phyloP scores from a whole-genome alignment of 2,113 vertebrate genomes.

The Alligator sinensis region DNA sequence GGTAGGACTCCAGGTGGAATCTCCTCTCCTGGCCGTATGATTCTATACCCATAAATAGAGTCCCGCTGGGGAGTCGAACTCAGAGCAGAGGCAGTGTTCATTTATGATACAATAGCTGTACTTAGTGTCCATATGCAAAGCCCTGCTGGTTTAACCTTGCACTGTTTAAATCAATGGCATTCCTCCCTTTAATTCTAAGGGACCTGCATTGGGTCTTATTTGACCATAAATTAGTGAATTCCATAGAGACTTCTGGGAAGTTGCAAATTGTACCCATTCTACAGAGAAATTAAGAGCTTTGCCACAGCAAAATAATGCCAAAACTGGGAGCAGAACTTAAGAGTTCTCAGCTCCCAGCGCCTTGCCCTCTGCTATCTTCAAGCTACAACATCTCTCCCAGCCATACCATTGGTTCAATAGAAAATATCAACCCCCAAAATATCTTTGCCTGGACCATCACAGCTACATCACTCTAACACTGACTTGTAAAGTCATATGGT shows the following conservation, averaged over 20 bases:
- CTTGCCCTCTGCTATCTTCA: background rate
- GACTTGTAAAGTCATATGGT: too few species aligned
- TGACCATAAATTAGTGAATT: background rate
- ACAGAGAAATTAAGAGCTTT: background rate
- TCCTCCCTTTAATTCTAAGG: background rate
- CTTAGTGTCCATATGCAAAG: conserved; percentile 28
- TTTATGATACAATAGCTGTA: background rate
- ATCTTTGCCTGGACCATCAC: too few species aligned
- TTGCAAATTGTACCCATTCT: background rate
- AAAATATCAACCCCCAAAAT: too few species aligned
- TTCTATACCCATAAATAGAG: conserved; percentile 38
- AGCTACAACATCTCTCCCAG: too few species aligned
- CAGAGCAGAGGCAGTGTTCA: conserved; percentile 32
- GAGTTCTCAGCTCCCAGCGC: background rate
- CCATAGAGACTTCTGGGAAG: background rate
- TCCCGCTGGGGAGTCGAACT: conserved; percentile 27
- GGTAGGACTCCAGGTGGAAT: conserved; percentile 70
- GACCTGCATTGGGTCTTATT: background rate
- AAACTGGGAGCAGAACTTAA: background rate
- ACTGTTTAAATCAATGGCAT: background rate
- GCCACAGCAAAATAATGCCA: background rate
- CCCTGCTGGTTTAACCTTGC: background rate
- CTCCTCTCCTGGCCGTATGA: conserved; percentile 52
- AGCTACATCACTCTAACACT: too few species aligned
- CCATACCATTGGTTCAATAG: too few species aligned